Evolutionary conservation across 2,797 vertebrate genomes (phyloP).

Genomic region (Microctenopoma steveboyesi): DNA sequence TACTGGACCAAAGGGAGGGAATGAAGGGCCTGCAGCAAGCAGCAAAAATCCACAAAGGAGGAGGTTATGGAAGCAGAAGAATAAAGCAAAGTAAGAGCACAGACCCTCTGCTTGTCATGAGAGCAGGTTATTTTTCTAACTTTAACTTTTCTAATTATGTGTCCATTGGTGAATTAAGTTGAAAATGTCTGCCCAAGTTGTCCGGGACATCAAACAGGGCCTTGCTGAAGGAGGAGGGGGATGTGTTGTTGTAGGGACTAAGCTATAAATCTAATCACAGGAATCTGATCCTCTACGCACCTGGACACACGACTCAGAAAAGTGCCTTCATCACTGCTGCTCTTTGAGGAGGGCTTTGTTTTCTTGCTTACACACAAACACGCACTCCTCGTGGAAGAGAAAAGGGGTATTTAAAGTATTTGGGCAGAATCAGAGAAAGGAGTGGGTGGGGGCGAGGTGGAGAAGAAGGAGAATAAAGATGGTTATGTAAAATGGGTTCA

Average conservation of each 20-base stretch:
- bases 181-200: constrained; percentile 54
- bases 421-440: constrained; percentile 33
- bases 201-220: constrained; percentile 60
- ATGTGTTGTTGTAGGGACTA: constrained; percentile 49
- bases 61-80: background rate
- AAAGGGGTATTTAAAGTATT: constrained; percentile 53
- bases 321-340: constrained; percentile 37
- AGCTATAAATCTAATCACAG: constrained; percentile 66
- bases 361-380: constrained; percentile 55
- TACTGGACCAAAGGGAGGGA: constrained; percentile 45
- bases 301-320: constrained; percentile 68
- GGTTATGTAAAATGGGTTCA: constrained; percentile 51
- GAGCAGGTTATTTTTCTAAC: constrained; percentile 55
- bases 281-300: constrained; percentile 76
- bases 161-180: constrained; percentile 32
- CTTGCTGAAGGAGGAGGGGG: constrained; percentile 49
- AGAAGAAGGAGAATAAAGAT: constrained; percentile 16
- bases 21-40: constrained; percentile 40
- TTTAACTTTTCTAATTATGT: constrained; percentile 59
- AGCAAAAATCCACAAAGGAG: constrained; percentile 35
- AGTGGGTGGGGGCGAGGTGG: constrained; percentile 14
- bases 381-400: constrained; percentile 17
- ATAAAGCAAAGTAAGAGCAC: constrained; percentile 2
- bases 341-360: constrained; percentile 45
- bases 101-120: constrained; percentile 52